Percentiles rank a stretch among this genome's conserved stretches.
Evolutionary conservation across 2,797 vertebrate species (phyloP).

Genomic region (Centroberyx gerrardi): DNA sequence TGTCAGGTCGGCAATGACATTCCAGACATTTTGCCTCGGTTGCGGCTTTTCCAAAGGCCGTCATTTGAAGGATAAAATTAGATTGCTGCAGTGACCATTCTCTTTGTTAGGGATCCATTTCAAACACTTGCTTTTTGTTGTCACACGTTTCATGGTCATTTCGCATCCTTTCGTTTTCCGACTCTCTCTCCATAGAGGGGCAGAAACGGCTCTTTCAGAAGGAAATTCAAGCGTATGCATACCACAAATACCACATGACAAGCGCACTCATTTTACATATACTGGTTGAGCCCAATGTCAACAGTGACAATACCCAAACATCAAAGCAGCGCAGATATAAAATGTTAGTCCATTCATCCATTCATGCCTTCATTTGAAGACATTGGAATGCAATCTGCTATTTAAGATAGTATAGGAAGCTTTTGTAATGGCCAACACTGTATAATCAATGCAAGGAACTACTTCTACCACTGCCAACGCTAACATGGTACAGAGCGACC

Average conservation of each 20-base stretch:
- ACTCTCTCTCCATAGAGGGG: slow-evolving; percentile 1
- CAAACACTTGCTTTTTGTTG: slow-evolving; percentile 62
- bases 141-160: slow-evolving; percentile 51
- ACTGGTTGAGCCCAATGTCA: background rate
- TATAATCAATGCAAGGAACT: too few relatives aligned
- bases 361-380: slow-evolving; percentile 8
- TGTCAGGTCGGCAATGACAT: slow-evolving; percentile 59
- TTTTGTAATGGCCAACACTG: too few relatives aligned
- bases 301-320: slow-evolving; percentile 4
- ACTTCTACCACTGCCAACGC: too few relatives aligned
- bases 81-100: slow-evolving; percentile 40
- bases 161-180: slow-evolving; percentile 19
- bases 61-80: slow-evolving; percentile 74
- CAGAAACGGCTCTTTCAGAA: slow-evolving; percentile 13
- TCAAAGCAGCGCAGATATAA: background rate
- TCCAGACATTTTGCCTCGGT: slow-evolving; percentile 66
- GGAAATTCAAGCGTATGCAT: slow-evolving; percentile 20
- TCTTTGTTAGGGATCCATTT: slow-evolving; percentile 66
- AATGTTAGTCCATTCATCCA: too few relatives aligned
- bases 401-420: too few relatives aligned
- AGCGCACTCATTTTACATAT: slow-evolving; percentile 21
- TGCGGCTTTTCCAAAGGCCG: slow-evolving; percentile 58
- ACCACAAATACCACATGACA: slow-evolving; percentile 57
- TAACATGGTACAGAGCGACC: too few relatives aligned
- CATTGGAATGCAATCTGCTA: too few relatives aligned